Evolutionary conservation across 1,140 invertebrate species (phyloP).

Genomic region (Episyrphus balteatus): DNA sequence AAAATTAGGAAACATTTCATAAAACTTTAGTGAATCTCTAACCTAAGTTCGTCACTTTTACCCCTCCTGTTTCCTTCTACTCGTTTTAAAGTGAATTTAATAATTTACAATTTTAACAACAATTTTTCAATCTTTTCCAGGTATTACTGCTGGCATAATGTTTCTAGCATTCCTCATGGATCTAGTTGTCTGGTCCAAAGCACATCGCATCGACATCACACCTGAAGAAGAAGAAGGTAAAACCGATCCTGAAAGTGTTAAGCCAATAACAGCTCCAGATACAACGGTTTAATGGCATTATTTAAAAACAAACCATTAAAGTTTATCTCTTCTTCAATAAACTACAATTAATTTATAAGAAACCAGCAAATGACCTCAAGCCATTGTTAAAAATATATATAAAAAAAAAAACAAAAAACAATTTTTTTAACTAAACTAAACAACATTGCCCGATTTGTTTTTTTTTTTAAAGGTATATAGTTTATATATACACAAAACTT

Average conservation of each 20-base stretch:
- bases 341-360: neutral
- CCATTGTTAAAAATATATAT: neutral
- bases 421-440: too few relatives aligned
- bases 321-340: neutral
- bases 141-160: conserved; percentile 70
- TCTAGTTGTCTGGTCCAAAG: conserved; percentile 70
- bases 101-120: too few relatives aligned
- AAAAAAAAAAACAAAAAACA: conserved; percentile 9
- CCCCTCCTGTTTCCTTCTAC: too few relatives aligned
- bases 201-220: conserved; percentile 58
- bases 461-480: neutral
- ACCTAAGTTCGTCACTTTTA: too few relatives aligned
- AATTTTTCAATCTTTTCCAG: conserved; percentile 38
- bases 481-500: neutral
- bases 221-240: conserved; percentile 27
- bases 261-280: conserved; percentile 14
- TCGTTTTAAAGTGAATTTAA: too few relatives aligned
- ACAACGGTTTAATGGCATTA: conserved; percentile 22
- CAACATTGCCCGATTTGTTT: conserved; percentile 3
- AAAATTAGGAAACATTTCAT: too few relatives aligned
- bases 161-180: conserved; percentile 72
- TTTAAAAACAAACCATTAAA: conserved; percentile 10
- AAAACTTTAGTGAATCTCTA: too few relatives aligned
- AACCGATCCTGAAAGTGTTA: conserved; percentile 9
- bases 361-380: neutral